phyloP scores from a whole-genome alignment of 2,888 invertebrate genomes.

The Bellardia pandia region DNA sequence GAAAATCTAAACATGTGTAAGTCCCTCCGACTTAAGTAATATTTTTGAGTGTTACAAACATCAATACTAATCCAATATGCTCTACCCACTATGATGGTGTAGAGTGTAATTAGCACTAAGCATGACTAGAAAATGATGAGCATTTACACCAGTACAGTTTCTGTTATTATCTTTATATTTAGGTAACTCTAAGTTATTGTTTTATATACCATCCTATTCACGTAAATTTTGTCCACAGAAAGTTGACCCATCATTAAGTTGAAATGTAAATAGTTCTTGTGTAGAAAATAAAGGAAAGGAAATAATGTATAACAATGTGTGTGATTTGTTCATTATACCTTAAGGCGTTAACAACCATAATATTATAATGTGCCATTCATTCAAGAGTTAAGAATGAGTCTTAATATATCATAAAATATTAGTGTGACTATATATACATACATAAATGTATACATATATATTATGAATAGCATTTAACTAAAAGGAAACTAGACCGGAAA shows the following conservation, averaged over 20 bases:
- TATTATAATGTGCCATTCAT: constrained; percentile 32
- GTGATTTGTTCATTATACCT: constrained; percentile 52
- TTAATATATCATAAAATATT: constrained; percentile 51
- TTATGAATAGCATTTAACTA: neutral
- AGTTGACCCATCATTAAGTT: neutral
- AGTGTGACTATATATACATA: neutral
- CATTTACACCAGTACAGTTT: too few species aligned
- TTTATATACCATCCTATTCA: too few species aligned
- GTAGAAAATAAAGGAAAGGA: neutral
- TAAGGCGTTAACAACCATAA: constrained; percentile 38
- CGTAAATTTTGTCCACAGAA: neutral
- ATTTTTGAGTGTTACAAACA: too few species aligned
- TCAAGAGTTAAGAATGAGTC: constrained; percentile 50
- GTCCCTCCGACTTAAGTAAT: too few species aligned
- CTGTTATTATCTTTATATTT: too few species aligned
- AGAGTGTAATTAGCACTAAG: too few species aligned
- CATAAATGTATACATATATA: neutral
- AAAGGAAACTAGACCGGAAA: neutral
- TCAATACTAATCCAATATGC: too few species aligned
- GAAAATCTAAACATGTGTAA: too few species aligned
- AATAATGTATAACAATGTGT: constrained; percentile 17
- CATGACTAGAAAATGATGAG: too few species aligned
- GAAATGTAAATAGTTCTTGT: neutral
- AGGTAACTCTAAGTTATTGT: too few species aligned
- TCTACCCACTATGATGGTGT: too few species aligned